Evolutionary conservation across 1,140 invertebrate species (phyloP).

Genomic region (Popillia japonica): DNA sequence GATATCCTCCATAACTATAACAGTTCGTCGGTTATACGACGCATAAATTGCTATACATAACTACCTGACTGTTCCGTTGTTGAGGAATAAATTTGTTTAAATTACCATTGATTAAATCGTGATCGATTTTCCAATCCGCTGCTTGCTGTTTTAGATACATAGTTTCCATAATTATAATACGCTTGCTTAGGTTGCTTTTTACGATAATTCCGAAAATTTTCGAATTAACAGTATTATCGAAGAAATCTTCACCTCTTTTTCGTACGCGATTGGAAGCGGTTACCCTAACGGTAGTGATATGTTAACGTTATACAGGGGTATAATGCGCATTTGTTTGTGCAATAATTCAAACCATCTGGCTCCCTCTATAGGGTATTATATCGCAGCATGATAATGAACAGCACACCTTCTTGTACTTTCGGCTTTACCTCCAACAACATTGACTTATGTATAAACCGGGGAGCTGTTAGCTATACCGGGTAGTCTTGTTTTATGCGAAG

Average conservation of each 20-base stretch:
- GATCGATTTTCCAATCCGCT: neutral
- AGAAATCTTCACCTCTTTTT: too few relatives aligned
- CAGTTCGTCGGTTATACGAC: neutral
- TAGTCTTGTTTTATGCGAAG: neutral
- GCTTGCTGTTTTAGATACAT: neutral
- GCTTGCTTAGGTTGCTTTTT: too few relatives aligned
- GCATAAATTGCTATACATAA: neutral
- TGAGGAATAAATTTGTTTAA: conserved; percentile 1
- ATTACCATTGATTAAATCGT: neutral
- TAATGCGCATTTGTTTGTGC: conserved; percentile 36
- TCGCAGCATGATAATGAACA: conserved; percentile 41
- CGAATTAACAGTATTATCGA: too few relatives aligned
- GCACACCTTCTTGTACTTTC: conserved; percentile 41
- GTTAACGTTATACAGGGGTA: neutral
- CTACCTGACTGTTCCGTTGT: neutral
- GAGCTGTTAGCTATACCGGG: neutral
- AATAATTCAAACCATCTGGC: conserved; percentile 41
- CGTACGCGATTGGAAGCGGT: too few relatives aligned
- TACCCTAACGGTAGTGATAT: neutral
- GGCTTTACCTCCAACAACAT: conserved; percentile 28
- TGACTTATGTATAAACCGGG: conserved; percentile 11
- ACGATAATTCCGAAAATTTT: too few relatives aligned
- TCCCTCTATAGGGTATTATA: conserved; percentile 40
- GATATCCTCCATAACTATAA: neutral
- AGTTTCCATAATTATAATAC: neutral